phyloP scores from a whole-genome alignment of 2,797 vertebrate genomes.

The Cygnus olor region DNA sequence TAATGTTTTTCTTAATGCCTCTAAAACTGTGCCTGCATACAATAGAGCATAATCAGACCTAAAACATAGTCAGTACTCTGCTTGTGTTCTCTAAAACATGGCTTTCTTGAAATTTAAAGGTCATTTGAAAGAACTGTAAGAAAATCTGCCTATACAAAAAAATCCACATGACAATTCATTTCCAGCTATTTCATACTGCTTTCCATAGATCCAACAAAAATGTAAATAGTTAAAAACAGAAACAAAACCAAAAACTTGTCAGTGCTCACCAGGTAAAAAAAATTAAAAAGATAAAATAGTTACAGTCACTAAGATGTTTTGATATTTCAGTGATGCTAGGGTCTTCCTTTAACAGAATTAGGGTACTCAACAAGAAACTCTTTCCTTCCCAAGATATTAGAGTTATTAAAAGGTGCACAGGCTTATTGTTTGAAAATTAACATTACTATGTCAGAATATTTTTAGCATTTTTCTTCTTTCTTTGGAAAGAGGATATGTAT shows the following conservation, averaged over 20 bases:
- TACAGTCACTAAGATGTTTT: not conserved
- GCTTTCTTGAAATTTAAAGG: not conserved
- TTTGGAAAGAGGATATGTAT: slow-evolving; percentile 28
- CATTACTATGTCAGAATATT: not conserved
- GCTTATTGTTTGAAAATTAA: not conserved
- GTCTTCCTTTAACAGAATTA: not conserved
- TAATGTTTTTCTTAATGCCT: not conserved
- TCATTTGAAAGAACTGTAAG: not conserved
- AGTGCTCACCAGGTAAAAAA: not conserved
- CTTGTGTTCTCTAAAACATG: not conserved
- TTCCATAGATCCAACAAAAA: not conserved
- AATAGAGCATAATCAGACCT: not conserved
- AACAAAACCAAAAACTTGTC: not conserved
- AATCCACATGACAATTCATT: not conserved
- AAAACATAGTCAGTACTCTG: not conserved
- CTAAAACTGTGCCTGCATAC: not conserved
- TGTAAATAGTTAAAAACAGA: not conserved
- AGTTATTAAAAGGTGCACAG: not conserved
- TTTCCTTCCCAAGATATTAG: not conserved
- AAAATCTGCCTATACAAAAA: not conserved
- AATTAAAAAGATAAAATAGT: not conserved
- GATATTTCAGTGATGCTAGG: not conserved
- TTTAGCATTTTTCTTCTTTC: slow-evolving; percentile 6
- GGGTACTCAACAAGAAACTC: not conserved
- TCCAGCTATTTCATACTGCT: not conserved